A percentile compares a stretch with the other conserved stretches of the same genome.
These are phyloP conservation scores for Myopa testacea DNA, from an alignment of 2,888 invertebrate genomes.

Conservation along the genomic window DNA sequence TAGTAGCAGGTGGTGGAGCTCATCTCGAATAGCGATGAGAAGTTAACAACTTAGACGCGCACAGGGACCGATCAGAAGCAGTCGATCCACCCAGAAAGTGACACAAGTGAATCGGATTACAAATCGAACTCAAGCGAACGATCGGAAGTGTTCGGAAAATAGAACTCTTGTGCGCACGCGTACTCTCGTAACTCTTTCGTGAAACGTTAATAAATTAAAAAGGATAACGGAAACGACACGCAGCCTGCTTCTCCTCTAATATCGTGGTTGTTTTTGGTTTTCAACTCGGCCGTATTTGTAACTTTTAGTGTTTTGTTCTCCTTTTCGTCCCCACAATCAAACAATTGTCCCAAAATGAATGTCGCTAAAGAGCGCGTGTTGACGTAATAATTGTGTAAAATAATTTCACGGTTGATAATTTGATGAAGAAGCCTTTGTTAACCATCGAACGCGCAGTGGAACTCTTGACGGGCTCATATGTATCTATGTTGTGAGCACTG, in stretches of 20 bases:
- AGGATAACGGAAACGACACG: neutral
- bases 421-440: neutral
- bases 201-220: neutral
- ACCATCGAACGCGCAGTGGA: neutral
- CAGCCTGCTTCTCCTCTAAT: neutral
- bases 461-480: neutral
- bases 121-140: too few species aligned
- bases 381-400: conserved; percentile 60
- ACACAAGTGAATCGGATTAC: neutral
- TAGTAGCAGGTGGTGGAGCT: conserved; percentile 30
- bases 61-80: neutral
- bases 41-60: neutral
- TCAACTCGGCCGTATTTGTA: neutral
- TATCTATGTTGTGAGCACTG: neutral
- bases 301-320: conserved; percentile 53
- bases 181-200: neutral
- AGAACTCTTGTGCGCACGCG: neutral
- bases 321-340: conserved; percentile 52
- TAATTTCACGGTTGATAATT: conserved; percentile 42
- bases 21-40: neutral
- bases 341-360: conserved; percentile 26
- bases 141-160: too few species aligned
- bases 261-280: neutral
- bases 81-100: conserved; percentile 34
- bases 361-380: conserved; percentile 47